Percentiles rank a stretch among this genome's conserved stretches.
Conservation (phyloP, 92 coral and sea anemone species). For the Parazoanthus darwini region DNA sequence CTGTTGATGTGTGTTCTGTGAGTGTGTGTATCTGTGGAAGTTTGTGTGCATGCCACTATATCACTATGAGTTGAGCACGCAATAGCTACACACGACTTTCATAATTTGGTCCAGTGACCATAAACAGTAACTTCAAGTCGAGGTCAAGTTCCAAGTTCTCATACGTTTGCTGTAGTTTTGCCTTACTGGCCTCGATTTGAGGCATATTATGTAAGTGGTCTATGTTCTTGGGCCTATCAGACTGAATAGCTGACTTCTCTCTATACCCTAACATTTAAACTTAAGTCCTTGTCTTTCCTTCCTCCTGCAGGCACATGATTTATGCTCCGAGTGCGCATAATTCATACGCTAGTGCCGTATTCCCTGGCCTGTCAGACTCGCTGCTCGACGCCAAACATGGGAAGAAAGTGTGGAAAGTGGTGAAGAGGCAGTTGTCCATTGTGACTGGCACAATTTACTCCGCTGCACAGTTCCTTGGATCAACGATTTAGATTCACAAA, state of each 20-base stretch:
- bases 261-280: too few relatives aligned
- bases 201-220: too few relatives aligned
- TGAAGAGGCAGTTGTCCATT: conserved; percentile 66
- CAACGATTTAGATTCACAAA: conserved; percentile 42
- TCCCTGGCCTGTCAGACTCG: conserved; percentile 97
- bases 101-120: too few relatives aligned
- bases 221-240: conserved; percentile 56
- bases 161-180: too few relatives aligned
- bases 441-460: conserved; percentile 71
- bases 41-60: neutral
- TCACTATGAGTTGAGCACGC: neutral
- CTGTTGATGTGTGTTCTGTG: too few relatives aligned
- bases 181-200: too few relatives aligned
- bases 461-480: conserved; percentile 79
- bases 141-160: too few relatives aligned
- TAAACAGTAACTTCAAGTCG: too few relatives aligned
- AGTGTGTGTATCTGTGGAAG: neutral
- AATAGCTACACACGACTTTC: too few relatives aligned
- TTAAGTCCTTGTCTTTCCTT: neutral
- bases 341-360: conserved; percentile 85
- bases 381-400: conserved; percentile 56
- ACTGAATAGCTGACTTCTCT: too few relatives aligned
- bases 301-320: conserved; percentile 79
- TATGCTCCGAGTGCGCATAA: conserved; percentile 92
- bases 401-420: conserved; percentile 65